Base-by-base conservation (phyloP, 2,888 invertebrate genomes). In the Caenorhabditis doughertyi region DNA sequence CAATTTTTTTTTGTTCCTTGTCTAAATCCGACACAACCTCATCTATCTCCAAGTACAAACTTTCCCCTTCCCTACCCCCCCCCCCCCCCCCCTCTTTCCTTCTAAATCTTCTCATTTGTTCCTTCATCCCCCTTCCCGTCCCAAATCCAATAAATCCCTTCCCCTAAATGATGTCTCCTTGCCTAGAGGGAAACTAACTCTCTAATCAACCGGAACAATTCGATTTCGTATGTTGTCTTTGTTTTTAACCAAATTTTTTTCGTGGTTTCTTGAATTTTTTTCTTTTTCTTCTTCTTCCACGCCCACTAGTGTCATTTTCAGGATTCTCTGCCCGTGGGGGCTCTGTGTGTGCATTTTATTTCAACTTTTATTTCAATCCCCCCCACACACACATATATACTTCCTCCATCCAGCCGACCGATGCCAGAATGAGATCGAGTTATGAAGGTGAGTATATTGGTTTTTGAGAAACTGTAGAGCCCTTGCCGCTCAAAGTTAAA, bases 381-480 rank as follows among this genome's bases (percentile, higher is more conserved):
- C 51, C n/a, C 49, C 51, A 7, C 35, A n/a, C n/a, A n/a, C n/a
- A n/a, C n/a, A n/a, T n/a, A n/a, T n/a, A n/a, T n/a, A n/a, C 18
- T 32, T 25, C 23, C 62, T 7, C 44, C 44, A 18, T 5, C 53
- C 55, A n/a, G n/a, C n/a, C n/a, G 49, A 25, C 56, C 51, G 67
- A 81, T 81, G 81, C 25, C 81, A 81, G 58, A 81, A 81, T 81
- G 81, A 81, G 71, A 76, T 70, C 49, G 51, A 76, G 71, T 25
- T 76, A 81, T 81, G 81, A 81, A 81, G 81, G 81, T 81, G 1
- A 16, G 47, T 53, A 13, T 5, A 11, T 42, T 42, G 39, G 13
- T 16, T 39, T n/a, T n/a, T n/a, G n/a, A n/a, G n/a, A n/a, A n/a
- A n/a, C n/a, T n/a, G n/a, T n/a, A n/a, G n/a, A n/a, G n/a, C n/a